Evolutionary conservation across 2,888 invertebrate genomes (phyloP), one percentile per base, ranked within the genome.

Genomic region (Drosophila ustulata): DNA sequence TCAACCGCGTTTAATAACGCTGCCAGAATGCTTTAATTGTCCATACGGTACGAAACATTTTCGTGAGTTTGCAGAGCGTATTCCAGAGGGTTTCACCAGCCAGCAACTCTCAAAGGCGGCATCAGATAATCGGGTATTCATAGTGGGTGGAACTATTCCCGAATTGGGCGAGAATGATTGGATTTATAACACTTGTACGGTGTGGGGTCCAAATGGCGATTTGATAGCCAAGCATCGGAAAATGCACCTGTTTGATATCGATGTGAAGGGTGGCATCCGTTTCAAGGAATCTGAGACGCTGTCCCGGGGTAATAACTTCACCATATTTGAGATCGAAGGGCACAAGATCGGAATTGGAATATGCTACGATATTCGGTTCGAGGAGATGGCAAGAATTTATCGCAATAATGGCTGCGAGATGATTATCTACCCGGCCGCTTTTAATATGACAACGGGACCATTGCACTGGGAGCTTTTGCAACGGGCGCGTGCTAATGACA

Each of bases 391-490:
- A 0, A 94, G 95, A 66, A 83, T 96, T 4, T 96, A 96, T 92
- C 93, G 96, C 4, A 93, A 94, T 50, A 91, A 92, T 81, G 97
- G 96, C 0, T 98, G 98, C 88, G 94, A 97, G 59, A 92, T 98
- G 82, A 92, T 99, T 30, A 93, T 99, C 26, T 99, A 98, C 93
- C 99, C 99, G 0, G 98, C 96, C 28, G 98, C 98, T 1, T 99
- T 99, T 92, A 99, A 98, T 92, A 97, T 97, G 96, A 98, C 97
- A 1, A 99, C 99, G 0, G 99, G 99, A 0, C 98, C 98, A 0
- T 92, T 95, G 37, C 99, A 99, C 92, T 99, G 98, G 98, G 96
- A 98, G 89, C 92, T 98, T 1, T 93, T 99, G 5, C 96, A 95
- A 66, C 94, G 97, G 34, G 94, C 95, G 0, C 93, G 98, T 45